A percentile compares a stretch with the other conserved stretches of the same genome.
Evolutionary conservation across 2,797 vertebrate genomes (phyloP).

Genomic region (Myotis pilosus): DNA sequence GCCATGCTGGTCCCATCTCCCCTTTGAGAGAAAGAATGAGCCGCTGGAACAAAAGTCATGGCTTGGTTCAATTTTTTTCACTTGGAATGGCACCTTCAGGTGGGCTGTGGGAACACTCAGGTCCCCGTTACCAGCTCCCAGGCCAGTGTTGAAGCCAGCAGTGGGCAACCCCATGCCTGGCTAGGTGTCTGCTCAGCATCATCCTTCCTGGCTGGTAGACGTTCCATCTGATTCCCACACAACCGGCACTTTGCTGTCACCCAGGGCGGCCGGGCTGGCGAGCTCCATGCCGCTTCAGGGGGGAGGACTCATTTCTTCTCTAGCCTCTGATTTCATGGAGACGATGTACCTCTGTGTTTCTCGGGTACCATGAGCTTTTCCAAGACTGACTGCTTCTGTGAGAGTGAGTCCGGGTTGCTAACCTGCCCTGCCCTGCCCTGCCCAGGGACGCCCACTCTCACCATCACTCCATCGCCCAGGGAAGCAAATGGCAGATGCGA

Average conservation of each 20-base stretch:
- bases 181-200: rapidly evolving
- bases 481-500: rapidly evolving
- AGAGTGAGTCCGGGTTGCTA: not conserved
- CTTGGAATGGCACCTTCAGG: not conserved
- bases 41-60: rapidly evolving
- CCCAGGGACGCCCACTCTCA: not conserved
- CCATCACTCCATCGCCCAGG: not conserved
- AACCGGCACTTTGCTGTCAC: rapidly evolving
- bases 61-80: not conserved
- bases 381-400: not conserved
- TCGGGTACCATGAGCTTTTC: not conserved
- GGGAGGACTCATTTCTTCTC: not conserved
- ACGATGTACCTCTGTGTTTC: not conserved
- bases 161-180: rapidly evolving
- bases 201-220: not conserved
- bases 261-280: rapidly evolving
- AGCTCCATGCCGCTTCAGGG: rapidly evolving
- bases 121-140: too few species aligned
- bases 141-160: rapidly evolving
- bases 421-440: rapidly evolving
- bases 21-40: not conserved
- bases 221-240: rapidly evolving
- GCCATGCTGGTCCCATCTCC: rapidly evolving
- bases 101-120: rapidly evolving
- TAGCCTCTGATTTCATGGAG: rapidly evolving